phyloP scores from a whole-genome alignment of 2,888 invertebrate genomes.

The Shargacucullia verbasci region DNA sequence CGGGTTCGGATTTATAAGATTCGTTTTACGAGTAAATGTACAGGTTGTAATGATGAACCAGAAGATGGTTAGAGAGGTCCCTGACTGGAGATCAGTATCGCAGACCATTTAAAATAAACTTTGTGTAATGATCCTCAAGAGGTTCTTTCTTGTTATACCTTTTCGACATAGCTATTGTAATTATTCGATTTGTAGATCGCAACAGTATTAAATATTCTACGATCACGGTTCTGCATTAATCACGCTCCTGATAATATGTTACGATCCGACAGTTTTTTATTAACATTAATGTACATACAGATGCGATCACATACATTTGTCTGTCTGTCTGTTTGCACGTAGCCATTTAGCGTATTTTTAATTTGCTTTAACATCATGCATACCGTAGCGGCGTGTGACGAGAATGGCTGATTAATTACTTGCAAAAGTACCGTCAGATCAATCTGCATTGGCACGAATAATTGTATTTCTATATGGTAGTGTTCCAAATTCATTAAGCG shows the following conservation, averaged over 20 bases:
- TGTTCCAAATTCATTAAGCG: slow-evolving; percentile 23
- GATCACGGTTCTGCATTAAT: slow-evolving; percentile 52
- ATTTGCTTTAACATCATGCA: slow-evolving; percentile 55
- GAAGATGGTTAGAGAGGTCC: too few relatives aligned
- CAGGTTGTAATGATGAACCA: too few relatives aligned
- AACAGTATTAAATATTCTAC: slow-evolving; percentile 40
- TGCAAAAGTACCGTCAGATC: slow-evolving; percentile 45
- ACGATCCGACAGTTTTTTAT: slow-evolving; percentile 43
- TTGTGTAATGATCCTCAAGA: too few relatives aligned
- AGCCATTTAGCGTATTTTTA: slow-evolving; percentile 62
- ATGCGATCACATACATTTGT: slow-evolving; percentile 57
- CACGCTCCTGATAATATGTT: slow-evolving; percentile 37
- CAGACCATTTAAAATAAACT: too few relatives aligned
- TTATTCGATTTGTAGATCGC: slow-evolving; percentile 32
- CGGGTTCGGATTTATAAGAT: too few relatives aligned
- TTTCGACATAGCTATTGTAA: slow-evolving; percentile 13
- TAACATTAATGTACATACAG: slow-evolving; percentile 41
- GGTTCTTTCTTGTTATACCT: too few relatives aligned
- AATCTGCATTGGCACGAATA: slow-evolving; percentile 34
- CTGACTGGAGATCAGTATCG: too few relatives aligned
- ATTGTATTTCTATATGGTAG: slow-evolving; percentile 32
- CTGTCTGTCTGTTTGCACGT: slow-evolving; percentile 48
- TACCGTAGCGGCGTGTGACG: slow-evolving; percentile 43
- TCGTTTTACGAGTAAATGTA: too few relatives aligned
- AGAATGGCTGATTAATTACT: slow-evolving; percentile 60